Evolutionary conservation across 2,888 invertebrate species (phyloP).

Genomic region (Laothoe populi): DNA sequence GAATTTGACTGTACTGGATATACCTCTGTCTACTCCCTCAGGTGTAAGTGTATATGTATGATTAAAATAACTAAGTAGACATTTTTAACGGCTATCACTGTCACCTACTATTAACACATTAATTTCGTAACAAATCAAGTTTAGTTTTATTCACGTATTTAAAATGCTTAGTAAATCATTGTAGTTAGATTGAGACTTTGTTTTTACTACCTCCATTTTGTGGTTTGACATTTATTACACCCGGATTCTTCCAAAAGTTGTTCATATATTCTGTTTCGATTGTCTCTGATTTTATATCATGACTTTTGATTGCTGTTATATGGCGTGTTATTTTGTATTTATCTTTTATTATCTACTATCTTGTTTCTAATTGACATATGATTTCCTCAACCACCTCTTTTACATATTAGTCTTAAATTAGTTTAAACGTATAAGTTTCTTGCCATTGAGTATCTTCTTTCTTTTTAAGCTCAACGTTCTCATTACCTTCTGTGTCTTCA

Average conservation of each 20-base stretch:
- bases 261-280: background rate
- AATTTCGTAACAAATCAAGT: background rate
- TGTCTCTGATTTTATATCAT: background rate
- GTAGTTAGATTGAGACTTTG: constrained; percentile 12
- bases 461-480: no score
- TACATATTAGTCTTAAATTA: no score
- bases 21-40: no score
- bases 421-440: no score
- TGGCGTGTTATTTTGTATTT: background rate
- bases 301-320: background rate
- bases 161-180: constrained; percentile 13
- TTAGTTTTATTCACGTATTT: constrained; percentile 3
- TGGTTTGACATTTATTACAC: constrained; percentile 14
- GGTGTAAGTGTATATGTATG: no score
- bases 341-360: background rate
- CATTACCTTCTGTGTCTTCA: no score
- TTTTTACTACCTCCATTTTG: background rate
- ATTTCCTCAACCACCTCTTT: background rate
- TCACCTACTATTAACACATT: constrained; percentile 12
- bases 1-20: no score
- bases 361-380: background rate
- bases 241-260: background rate
- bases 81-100: background rate
- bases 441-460: no score
- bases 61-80: background rate